Percentiles rank a stretch among this genome's conserved stretches.
phyloP scores from a whole-genome alignment of 2,797 vertebrate genomes.

The Remorina albescens region DNA sequence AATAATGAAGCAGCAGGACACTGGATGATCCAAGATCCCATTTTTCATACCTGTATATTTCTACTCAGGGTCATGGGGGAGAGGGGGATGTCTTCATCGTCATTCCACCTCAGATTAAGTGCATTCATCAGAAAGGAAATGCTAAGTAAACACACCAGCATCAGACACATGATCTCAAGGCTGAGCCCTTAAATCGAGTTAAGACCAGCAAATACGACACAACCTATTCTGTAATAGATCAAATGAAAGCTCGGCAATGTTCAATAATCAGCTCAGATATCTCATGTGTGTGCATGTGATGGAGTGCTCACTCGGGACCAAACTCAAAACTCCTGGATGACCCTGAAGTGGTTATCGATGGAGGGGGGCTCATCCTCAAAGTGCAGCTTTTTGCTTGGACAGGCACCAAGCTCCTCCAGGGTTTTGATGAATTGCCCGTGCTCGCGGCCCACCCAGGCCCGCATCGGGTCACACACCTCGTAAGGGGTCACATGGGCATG shows the following conservation, averaged over 20 bases:
- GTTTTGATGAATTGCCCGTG: conserved; percentile 90
- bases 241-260: conserved; percentile 5
- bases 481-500: conserved; percentile 96
- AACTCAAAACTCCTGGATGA: conserved; percentile 89
- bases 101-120: conserved; percentile 10
- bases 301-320: background rate
- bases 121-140: conserved; percentile 15
- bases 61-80: background rate
- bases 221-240: conserved; percentile 4
- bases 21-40: background rate
- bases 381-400: conserved; percentile 89
- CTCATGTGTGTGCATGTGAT: background rate
- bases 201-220: conserved; percentile 35
- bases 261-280: background rate
- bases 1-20: background rate
- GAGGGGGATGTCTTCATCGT: background rate
- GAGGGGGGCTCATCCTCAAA: conserved; percentile 91
- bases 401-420: conserved; percentile 89
- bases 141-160: conserved; percentile 8
- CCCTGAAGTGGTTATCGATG: conserved; percentile 96
- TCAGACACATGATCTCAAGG: background rate
- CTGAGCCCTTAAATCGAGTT: conserved; percentile 50
- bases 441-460: conserved; percentile 97
- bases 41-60: conserved; percentile 5
- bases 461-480: conserved; percentile 94